These are phyloP conservation scores for Myoxocephalus aenaeus DNA, from an alignment of 2,797 vertebrate genomes.

Conservation along the genomic window DNA sequence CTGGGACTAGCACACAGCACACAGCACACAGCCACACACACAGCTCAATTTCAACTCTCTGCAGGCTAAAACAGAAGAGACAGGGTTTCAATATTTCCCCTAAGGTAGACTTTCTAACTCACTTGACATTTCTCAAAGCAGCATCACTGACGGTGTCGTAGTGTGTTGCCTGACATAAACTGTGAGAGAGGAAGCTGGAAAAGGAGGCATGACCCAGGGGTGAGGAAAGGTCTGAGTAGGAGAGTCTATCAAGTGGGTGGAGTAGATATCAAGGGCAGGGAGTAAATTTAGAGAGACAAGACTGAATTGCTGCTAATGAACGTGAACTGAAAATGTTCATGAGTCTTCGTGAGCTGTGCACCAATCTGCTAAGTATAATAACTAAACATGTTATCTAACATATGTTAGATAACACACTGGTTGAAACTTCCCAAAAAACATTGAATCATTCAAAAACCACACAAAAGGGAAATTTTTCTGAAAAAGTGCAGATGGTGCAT, in stretches of 20 bases:
- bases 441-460: neutral
- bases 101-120: conserved; percentile 19
- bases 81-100: conserved; percentile 28
- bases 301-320: neutral
- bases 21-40: neutral
- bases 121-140: conserved; percentile 29
- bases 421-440: neutral
- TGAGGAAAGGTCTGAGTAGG: neutral
- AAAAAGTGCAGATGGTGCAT: conserved; percentile 17
- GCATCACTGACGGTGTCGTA: conserved; percentile 4
- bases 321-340: neutral
- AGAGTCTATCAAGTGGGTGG: neutral
- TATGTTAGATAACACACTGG: neutral
- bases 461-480: neutral
- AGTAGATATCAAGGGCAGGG: neutral
- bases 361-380: no score
- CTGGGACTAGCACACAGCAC: conserved; percentile 14
- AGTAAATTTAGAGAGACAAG: neutral
- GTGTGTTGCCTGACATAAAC: conserved; percentile 2
- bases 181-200: neutral
- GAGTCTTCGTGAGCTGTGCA: no score
- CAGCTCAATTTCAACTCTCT: conserved; percentile 36
- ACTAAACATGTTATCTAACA: neutral
- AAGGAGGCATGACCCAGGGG: neutral
- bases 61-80: conserved; percentile 40